Percentiles rank a stretch among this genome's conserved stretches.
These are phyloP conservation scores for Chloromyia formosa DNA, from an alignment of 2,888 invertebrate genomes.

Conservation along the genomic window DNA sequence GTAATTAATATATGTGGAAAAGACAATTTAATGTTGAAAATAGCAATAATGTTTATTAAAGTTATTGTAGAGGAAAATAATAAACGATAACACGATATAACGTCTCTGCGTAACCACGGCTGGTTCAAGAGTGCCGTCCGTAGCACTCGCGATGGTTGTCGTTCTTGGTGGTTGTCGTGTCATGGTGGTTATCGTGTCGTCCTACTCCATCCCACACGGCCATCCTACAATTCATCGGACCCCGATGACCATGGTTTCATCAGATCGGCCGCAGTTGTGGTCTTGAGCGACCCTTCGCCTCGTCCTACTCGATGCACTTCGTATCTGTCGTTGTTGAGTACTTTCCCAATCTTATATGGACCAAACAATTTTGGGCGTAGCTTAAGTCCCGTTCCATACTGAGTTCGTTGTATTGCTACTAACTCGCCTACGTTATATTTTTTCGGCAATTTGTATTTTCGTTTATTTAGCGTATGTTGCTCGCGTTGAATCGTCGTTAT, in stretches of 20 bases:
- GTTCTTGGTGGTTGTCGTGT: too few relatives aligned
- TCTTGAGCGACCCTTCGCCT: slow-evolving; percentile 54
- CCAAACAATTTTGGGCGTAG: slow-evolving; percentile 56
- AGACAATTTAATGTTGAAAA: too few relatives aligned
- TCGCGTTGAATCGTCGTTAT: neutral
- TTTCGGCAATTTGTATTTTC: neutral
- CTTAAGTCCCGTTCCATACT: slow-evolving; percentile 56
- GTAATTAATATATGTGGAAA: slow-evolving; percentile 14
- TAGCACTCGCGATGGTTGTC: too few relatives aligned
- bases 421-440: slow-evolving; percentile 52
- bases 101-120: too few relatives aligned
- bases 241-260: slow-evolving; percentile 49
- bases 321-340: slow-evolving; percentile 55
- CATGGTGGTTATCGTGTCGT: too few relatives aligned
- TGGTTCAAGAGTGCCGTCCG: too few relatives aligned
- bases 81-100: too few relatives aligned
- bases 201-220: neutral
- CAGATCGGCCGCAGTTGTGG: slow-evolving; percentile 54
- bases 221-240: neutral
- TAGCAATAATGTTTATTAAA: too few relatives aligned
- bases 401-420: slow-evolving; percentile 57
- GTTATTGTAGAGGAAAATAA: too few relatives aligned
- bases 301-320: slow-evolving; percentile 53
- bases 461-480: neutral
- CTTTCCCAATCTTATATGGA: slow-evolving; percentile 53